Evolutionary conservation across 2,888 invertebrate species (phyloP).

Genomic region (Apoderus coryli): DNA sequence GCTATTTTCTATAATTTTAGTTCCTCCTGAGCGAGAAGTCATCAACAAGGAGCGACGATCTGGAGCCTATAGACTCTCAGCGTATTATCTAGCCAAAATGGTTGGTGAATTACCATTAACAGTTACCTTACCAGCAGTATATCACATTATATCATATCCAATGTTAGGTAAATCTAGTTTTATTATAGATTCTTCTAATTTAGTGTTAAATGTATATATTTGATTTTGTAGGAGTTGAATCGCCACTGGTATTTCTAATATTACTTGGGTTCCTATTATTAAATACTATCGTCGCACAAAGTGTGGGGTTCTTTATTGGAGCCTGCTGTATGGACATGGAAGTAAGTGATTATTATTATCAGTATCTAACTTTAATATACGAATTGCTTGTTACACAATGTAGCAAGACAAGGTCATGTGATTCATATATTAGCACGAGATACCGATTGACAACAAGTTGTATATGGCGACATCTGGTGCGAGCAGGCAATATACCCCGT

Average conservation of each 20-base stretch:
- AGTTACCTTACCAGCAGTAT: conserved; percentile 58
- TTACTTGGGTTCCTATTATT: conserved; percentile 53
- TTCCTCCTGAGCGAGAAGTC: conserved; percentile 65
- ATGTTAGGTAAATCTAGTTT: conserved; percentile 40
- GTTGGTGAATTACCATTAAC: conserved; percentile 63
- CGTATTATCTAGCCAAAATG: conserved; percentile 72
- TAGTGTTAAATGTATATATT: conserved; percentile 8
- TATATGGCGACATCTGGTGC: no score
- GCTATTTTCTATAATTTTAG: conserved; percentile 35
- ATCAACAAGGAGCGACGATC: conserved; percentile 66
- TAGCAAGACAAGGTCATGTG: no score
- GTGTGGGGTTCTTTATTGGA: conserved; percentile 66
- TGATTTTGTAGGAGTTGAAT: conserved; percentile 34
- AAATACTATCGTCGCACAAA: conserved; percentile 61
- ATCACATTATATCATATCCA: conserved; percentile 62
- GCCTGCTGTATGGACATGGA: conserved; percentile 64
- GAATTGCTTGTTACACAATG: no score
- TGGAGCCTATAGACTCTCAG: conserved; percentile 63
- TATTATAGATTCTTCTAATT: not conserved
- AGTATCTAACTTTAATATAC: no score
- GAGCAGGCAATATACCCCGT: no score
- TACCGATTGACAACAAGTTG: no score
- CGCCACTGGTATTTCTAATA: conserved; percentile 50
- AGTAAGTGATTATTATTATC: conserved; percentile 31
- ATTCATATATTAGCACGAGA: no score